Evolutionary conservation across 2,797 vertebrate genomes (phyloP).

Genomic region (Squalus acanthias): DNA sequence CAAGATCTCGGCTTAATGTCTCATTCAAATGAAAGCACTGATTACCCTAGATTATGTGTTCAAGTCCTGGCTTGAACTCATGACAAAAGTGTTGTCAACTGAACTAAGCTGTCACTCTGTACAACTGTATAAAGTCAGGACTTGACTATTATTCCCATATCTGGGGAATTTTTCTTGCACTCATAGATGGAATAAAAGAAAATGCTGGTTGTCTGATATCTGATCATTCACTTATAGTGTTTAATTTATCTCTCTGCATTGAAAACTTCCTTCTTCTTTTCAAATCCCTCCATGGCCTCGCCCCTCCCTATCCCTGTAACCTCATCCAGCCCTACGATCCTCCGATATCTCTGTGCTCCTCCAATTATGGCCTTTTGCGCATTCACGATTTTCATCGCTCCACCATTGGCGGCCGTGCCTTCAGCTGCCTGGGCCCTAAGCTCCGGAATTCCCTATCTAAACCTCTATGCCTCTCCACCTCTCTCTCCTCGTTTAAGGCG

Average conservation of each 20-base stretch:
- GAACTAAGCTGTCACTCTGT: not conserved
- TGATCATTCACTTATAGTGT: not conserved
- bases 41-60: not conserved
- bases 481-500: not conserved
- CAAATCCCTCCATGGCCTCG: not conserved
- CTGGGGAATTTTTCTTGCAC: not conserved
- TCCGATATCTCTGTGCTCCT: not conserved
- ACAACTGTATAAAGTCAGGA: not conserved
- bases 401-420: not conserved
- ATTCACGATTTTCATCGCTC: not conserved
- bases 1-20: not conserved
- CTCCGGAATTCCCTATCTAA: not conserved
- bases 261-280: not conserved
- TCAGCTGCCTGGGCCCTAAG: not conserved
- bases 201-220: not conserved
- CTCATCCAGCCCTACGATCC: not conserved
- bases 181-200: not conserved
- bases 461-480: not conserved
- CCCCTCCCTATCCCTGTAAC: not conserved
- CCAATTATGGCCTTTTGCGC: not conserved
- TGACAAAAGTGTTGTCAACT: not conserved
- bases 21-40: not conserved
- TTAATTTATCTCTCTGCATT: not conserved
- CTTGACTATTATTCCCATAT: not conserved
- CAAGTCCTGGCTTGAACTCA: too few relatives aligned